Base-by-base conservation (phyloP, 2,888 invertebrate species). In the Tipula vernalis region DNA sequence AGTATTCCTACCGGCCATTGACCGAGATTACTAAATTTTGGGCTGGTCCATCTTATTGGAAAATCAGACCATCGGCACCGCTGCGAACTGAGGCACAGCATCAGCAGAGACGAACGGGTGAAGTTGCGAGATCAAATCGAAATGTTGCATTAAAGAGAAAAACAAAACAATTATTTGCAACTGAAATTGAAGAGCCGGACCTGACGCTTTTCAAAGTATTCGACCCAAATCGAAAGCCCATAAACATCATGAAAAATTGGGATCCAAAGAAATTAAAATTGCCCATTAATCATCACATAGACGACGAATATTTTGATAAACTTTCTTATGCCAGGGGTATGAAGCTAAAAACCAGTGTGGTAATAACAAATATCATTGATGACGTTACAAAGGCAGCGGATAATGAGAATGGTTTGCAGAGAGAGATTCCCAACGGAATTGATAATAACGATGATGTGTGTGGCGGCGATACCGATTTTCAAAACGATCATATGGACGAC, bases 1-100 rank as follows among this genome's bases (percentile, higher is more conserved):
- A 96, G 91, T 96, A 96, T 91, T 95, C 95, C 0, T 96, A 95
- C 94, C 90, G 93, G 92, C 90, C 93, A 90, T 89, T 90, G 91
- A 92, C 90, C 88, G 91, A 90, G 90, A 91, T 92, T 12, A 90
- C 90, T 57, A 91, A 91, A 87, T 91, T 94, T 88, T 97, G 97
- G 97, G 96, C 96, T 36, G 97, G 97, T 0, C 97, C 97, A 42
- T 92, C 94, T 84, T 96, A 97, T 91, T 97, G 97, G 97, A 95
- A 95, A 89, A 93, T 95, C 83, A 94, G 93, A 89, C 93, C 93
- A 3, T n/a, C 86, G 39, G 47, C 12, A 28, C 28, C 28, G 13
- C 5, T 51, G 51, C 86, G 28, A 8, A 15, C 36, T 15, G 57
- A 57, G 6, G 3, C 12, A 12, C 41, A 18, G 0, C 13, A 39